A percentile compares a stretch with the other conserved stretches of the same genome.
phyloP scores from a whole-genome alignment of 2,113 vertebrate species.

The Cygnus buccinator region DNA sequence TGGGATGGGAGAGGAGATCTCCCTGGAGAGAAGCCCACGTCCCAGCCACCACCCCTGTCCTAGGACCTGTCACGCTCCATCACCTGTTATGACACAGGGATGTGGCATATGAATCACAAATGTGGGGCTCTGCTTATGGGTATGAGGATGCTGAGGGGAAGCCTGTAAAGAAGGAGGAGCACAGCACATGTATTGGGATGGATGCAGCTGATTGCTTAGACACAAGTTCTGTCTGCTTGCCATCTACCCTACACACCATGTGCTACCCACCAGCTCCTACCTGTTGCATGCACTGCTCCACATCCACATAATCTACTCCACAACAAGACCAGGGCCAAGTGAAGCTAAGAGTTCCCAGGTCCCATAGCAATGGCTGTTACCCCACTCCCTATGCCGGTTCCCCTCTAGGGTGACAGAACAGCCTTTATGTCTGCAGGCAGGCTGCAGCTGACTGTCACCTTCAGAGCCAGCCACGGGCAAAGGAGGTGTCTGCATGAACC shows the following conservation, averaged over 20 bases:
- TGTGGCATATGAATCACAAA: accelerated
- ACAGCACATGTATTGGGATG: background rate
- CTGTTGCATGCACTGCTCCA: background rate
- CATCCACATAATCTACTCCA: background rate
- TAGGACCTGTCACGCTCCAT: background rate
- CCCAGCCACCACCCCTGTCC: background rate
- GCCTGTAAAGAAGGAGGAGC: background rate
- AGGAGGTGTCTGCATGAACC: background rate
- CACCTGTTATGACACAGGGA: accelerated
- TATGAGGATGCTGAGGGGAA: accelerated
- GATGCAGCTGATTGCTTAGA: background rate
- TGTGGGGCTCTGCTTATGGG: background rate
- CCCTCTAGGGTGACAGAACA: background rate
- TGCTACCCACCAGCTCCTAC: background rate
- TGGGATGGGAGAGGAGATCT: accelerated
- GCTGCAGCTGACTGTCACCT: background rate
- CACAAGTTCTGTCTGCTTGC: background rate
- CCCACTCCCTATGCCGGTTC: background rate
- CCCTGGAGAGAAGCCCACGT: background rate
- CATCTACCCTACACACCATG: background rate
- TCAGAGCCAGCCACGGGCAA: background rate
- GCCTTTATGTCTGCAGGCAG: background rate
- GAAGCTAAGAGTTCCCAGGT: background rate
- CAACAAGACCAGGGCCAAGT: background rate
- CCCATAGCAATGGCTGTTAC: background rate